These are phyloP conservation scores for Celastrina argiolus DNA, from an alignment of 2,888 invertebrate species.

Conservation along the genomic window DNA sequence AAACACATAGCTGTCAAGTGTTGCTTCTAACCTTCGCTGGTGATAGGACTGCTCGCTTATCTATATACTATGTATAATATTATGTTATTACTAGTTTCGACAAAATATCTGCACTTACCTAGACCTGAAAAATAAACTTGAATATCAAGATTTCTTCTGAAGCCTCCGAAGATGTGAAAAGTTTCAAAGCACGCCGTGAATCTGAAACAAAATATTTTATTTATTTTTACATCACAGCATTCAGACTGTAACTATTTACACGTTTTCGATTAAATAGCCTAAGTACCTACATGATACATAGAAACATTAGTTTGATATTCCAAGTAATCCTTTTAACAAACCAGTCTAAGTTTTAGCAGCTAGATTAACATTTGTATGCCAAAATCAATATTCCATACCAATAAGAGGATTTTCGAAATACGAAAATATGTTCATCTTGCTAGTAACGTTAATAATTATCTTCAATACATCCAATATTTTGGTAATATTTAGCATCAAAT, in stretches of 20 bases:
- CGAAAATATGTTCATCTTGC: not conserved
- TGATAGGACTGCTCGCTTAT: too few relatives aligned
- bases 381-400: not conserved
- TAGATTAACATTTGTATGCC: not conserved
- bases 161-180: not conserved
- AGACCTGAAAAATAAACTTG: constrained; percentile 5
- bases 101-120: too few relatives aligned
- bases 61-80: too few relatives aligned
- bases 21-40: too few relatives aligned
- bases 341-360: not conserved
- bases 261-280: not conserved
- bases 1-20: too few relatives aligned
- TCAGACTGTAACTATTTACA: too few relatives aligned
- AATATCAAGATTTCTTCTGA: not conserved
- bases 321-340: not conserved
- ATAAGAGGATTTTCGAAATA: not conserved
- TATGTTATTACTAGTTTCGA: too few relatives aligned
- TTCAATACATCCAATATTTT: not conserved
- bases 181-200: not conserved
- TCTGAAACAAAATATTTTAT: not conserved
- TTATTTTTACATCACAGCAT: too few relatives aligned
- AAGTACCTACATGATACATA: not conserved
- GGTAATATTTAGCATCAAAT: not conserved
- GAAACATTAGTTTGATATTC: not conserved
- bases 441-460: not conserved